These are phyloP conservation scores for Scalopus aquaticus DNA, from an alignment of 2,113 vertebrate species.

Conservation along the genomic window DNA sequence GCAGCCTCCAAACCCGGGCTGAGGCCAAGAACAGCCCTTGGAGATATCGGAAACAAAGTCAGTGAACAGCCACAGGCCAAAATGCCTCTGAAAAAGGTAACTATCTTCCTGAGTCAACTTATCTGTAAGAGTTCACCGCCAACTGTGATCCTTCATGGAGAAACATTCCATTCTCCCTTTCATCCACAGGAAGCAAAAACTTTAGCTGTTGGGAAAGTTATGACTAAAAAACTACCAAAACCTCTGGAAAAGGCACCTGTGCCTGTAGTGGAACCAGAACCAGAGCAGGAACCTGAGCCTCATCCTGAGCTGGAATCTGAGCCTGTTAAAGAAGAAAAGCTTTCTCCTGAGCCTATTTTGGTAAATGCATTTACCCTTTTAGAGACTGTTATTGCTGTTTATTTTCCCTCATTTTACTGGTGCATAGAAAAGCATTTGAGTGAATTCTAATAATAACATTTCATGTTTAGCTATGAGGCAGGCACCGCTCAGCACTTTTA, in stretches of 20 bases:
- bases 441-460: no score
- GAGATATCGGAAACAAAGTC: slow-evolving; percentile 87
- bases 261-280: not conserved
- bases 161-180: not conserved
- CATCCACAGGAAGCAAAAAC: slow-evolving; percentile 71
- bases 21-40: slow-evolving; percentile 84
- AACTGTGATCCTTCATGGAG: not conserved
- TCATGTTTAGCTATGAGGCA: no score
- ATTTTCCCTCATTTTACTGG: no score
- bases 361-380: slow-evolving; percentile 57
- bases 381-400: no score
- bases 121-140: not conserved
- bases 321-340: slow-evolving; percentile 75
- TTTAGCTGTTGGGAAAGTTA: slow-evolving; percentile 63
- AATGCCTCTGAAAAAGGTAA: slow-evolving; percentile 81
- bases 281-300: not conserved
- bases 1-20: slow-evolving; percentile 60
- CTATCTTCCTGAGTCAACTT: accelerated
- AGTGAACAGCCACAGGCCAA: slow-evolving; percentile 40
- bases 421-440: no score
- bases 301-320: slow-evolving; percentile 53
- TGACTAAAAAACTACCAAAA: slow-evolving; percentile 63
- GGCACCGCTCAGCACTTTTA: no score
- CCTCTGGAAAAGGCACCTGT: slow-evolving; percentile 55
- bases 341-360: slow-evolving; percentile 77